These are phyloP conservation scores for Argyra leucocephala DNA, from an alignment of 2,888 invertebrate species.

Conservation along the genomic window DNA sequence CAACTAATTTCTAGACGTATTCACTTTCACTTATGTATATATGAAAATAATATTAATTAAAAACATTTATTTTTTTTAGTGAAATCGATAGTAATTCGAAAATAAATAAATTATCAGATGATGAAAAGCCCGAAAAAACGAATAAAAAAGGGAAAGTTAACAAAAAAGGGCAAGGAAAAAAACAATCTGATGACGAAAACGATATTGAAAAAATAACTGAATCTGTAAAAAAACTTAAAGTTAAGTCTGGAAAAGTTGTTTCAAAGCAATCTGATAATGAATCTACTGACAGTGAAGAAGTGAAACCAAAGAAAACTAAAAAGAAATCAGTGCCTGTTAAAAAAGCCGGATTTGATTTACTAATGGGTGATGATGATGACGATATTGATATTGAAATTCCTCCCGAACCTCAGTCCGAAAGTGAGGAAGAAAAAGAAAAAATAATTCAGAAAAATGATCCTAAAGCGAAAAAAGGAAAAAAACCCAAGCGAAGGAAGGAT, in stretches of 20 bases:
- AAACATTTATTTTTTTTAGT: constrained; percentile 43
- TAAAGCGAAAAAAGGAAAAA: constrained; percentile 60
- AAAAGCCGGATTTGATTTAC: constrained; percentile 56
- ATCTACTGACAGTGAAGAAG: constrained; percentile 45
- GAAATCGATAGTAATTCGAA: constrained; percentile 48
- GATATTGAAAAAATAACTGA: constrained; percentile 46
- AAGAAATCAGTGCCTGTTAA: constrained; percentile 39
- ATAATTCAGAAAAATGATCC: constrained; percentile 39
- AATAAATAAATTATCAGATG: constrained; percentile 39
- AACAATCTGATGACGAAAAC: constrained; percentile 40
- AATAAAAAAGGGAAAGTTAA: constrained; percentile 31
- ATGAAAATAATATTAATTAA: background rate
- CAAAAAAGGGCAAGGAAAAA: constrained; percentile 29
- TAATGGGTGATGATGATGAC: constrained; percentile 52
- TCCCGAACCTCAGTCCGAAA: constrained; percentile 30
- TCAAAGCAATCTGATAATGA: constrained; percentile 43
- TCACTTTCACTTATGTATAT: constrained; percentile 15
- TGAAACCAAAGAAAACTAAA: constrained; percentile 41
- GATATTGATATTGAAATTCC: constrained; percentile 26
- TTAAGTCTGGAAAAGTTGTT: constrained; percentile 46
- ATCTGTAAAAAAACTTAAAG: constrained; percentile 51
- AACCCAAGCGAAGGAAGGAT: constrained; percentile 60
- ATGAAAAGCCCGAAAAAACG: constrained; percentile 39
- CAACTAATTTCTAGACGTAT: constrained; percentile 23
- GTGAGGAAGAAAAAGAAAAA: constrained; percentile 45